Evolutionary conservation across 1,140 invertebrate species (phyloP).

Genomic region (Pantala flavescens): DNA sequence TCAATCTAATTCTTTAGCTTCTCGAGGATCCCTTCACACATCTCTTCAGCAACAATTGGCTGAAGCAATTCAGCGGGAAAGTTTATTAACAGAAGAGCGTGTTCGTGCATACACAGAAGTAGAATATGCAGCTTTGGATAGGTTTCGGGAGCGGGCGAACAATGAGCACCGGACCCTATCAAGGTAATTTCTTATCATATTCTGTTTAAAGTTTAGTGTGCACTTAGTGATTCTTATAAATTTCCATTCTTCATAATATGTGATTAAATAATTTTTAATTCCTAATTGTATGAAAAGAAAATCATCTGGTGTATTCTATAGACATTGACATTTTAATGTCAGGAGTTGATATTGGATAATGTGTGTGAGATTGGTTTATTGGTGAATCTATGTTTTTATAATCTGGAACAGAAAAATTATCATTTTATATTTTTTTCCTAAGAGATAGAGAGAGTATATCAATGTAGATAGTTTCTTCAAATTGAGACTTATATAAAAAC

Average conservation of each 20-base stretch:
- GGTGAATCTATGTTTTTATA: too few species aligned
- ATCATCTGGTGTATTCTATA: not conserved
- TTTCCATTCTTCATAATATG: not conserved
- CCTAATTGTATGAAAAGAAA: not conserved
- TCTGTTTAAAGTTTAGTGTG: not conserved
- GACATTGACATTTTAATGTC: not conserved
- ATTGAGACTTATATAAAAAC: too few species aligned
- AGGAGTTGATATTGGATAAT: too few species aligned
- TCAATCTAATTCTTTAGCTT: too few species aligned
- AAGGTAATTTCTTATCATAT: conserved; percentile 27
- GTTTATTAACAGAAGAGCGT: conserved; percentile 37
- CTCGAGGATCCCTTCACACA: conserved; percentile 31
- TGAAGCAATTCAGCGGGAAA: conserved; percentile 37
- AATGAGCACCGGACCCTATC: conserved; percentile 38
- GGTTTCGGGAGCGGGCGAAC: conserved; percentile 37
- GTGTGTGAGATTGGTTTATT: too few species aligned
- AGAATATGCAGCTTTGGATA: conserved; percentile 40
- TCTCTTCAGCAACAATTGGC: conserved; percentile 39
- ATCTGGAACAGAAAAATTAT: too few species aligned
- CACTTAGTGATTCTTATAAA: not conserved
- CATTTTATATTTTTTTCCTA: too few species aligned
- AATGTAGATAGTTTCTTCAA: too few species aligned
- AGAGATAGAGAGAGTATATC: too few species aligned
- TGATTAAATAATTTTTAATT: not conserved
- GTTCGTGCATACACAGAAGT: conserved; percentile 39